Evolutionary conservation across 2,888 invertebrate species (phyloP).

Genomic region (Dione juno): DNA sequence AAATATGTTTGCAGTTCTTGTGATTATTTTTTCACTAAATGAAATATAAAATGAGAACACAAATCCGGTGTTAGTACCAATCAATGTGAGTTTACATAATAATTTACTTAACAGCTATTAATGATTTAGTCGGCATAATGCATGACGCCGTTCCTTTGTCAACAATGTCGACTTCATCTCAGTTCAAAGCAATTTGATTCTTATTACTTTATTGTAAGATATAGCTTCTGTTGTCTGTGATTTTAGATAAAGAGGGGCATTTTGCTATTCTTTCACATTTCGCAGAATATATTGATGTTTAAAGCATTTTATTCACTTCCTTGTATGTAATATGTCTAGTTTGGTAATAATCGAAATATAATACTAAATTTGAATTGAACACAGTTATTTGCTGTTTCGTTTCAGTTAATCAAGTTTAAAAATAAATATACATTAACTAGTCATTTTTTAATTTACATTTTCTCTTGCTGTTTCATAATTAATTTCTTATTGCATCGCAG

Average conservation of each 20-base stretch:
- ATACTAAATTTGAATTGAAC: not conserved
- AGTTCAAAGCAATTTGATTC: slow-evolving; percentile 2
- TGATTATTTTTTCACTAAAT: slow-evolving; percentile 11
- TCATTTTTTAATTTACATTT: not conserved
- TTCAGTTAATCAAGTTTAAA: too few species aligned
- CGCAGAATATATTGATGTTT: slow-evolving; percentile 22
- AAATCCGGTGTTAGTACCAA: slow-evolving; percentile 34
- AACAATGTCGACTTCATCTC: slow-evolving; percentile 45
- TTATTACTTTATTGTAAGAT: not conserved
- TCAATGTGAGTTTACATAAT: slow-evolving; percentile 38
- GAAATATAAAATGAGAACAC: slow-evolving; percentile 29
- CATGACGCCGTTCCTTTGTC: slow-evolving; percentile 47
- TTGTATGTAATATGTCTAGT: slow-evolving; percentile 12
- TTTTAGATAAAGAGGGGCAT: not conserved
- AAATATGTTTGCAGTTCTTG: not conserved
- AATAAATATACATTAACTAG: too few species aligned
- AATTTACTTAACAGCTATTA: slow-evolving; percentile 41
- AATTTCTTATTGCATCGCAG: not conserved
- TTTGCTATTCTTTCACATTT: slow-evolving; percentile 27
- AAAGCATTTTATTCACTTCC: slow-evolving; percentile 9
- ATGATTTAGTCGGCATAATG: slow-evolving; percentile 43
- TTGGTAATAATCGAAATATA: not conserved
- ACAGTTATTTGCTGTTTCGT: not conserved
- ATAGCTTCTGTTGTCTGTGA: not conserved
- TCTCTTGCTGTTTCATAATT: not conserved